Base-by-base conservation (phyloP, 2,888 invertebrate species). In the Andricus quercusramuli region DNA sequence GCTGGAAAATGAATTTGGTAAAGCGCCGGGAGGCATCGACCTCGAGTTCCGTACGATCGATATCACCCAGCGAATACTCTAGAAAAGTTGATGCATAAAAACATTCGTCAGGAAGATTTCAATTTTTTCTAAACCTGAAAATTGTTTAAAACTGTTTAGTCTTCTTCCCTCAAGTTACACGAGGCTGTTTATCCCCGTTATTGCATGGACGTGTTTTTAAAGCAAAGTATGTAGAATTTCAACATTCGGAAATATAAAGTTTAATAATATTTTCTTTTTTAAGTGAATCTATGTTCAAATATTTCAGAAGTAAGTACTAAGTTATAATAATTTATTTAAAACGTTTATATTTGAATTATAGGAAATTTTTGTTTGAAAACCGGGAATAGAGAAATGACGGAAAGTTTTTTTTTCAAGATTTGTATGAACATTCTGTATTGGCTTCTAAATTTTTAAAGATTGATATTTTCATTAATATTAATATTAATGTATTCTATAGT, bases 1-100 rank as follows among this genome's bases (percentile, higher is more conserved):
- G 25, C 15, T 70, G 70, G 51, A 70, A 70, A 70, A 70, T 70
- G 47, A 70, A 70, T 70, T 70, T 70, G 17, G 70, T 47, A 25
- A 68, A 56, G 68, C 44, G 32, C 47, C 25, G 47, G 29, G 70
- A 47, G 70, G 70, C 70, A 70, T 70, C 70, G 70, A 70, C 70
- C 70, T 47, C 70, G 9, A 29, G 25, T 17, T 9, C 47, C 29
- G 47, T 29, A 47, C 29, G 47, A 51, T 70, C 68, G 70, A 70
- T 70, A 70, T 70, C 70, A 44, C 25, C 17, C 70, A 47, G 25
- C 44, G 70, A 70, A 47, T 70, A 47, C 47, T 47, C 70, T 20
- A 29, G 47, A 70, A 70, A 70, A 51, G 70, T 51, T 51, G 11
- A 70, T 51, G 20, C 51, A 70, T 70, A 47, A 70, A 70, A 70